Conservation (phyloP, 2,888 invertebrate genomes). For the Mimumesa dahlbomi region DNA sequence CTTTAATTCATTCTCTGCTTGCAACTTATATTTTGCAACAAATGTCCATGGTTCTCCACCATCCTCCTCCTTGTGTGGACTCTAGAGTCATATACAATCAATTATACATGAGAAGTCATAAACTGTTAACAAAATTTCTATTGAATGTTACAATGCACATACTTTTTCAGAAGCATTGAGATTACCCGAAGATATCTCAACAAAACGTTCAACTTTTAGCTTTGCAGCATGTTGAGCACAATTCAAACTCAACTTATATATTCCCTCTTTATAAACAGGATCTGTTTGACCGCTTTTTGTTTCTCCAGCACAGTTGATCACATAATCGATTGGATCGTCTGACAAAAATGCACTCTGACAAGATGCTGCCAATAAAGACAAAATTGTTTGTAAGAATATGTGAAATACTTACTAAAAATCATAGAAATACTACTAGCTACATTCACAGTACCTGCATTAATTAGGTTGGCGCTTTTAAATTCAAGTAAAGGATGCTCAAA, state of each 20-base stretch:
- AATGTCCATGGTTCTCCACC: slow-evolving; percentile 92
- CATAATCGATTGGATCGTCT: slow-evolving; percentile 87
- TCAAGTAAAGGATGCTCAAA: slow-evolving; percentile 90
- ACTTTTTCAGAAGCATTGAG: slow-evolving; percentile 90
- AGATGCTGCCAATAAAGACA: slow-evolving; percentile 84
- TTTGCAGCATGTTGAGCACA: slow-evolving; percentile 90
- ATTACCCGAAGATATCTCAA: slow-evolving; percentile 93
- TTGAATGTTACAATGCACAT: slow-evolving; percentile 16
- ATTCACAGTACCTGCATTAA: slow-evolving; percentile 86
- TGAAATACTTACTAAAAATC: not conserved
- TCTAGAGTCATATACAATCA: slow-evolving; percentile 75
- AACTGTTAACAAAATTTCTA: slow-evolving; percentile 6
- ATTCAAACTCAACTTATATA: slow-evolving; percentile 90
- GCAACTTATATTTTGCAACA: slow-evolving; percentile 90
- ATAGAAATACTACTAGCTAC: not conserved
- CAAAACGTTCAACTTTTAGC: slow-evolving; percentile 85
- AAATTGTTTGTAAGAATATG: not conserved
- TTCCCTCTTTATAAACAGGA: slow-evolving; percentile 94
- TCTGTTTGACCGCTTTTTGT: slow-evolving; percentile 94
- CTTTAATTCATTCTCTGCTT: slow-evolving; percentile 90
- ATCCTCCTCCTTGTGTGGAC: slow-evolving; percentile 88
- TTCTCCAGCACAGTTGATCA: slow-evolving; percentile 95
- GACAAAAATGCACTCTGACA: slow-evolving; percentile 89
- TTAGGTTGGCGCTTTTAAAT: slow-evolving; percentile 95
- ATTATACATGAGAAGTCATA: slow-evolving; percentile 22